phyloP scores from a whole-genome alignment of 2,888 invertebrate genomes.

The Ethmia dodecea region DNA sequence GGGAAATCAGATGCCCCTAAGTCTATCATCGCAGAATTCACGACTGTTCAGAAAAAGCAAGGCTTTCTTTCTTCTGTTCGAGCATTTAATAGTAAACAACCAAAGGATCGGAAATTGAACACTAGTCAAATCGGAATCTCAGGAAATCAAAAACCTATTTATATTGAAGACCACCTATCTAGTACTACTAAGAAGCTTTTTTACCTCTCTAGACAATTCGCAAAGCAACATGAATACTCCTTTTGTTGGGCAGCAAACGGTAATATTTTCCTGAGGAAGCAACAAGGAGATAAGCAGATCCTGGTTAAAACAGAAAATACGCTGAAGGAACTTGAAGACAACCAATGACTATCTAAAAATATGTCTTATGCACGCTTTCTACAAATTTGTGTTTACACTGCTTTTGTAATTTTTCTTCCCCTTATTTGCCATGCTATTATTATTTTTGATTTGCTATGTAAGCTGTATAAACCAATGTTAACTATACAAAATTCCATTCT shows the following conservation, averaged over 20 bases:
- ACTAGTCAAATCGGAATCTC: not conserved
- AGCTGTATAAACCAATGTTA: not conserved
- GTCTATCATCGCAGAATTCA: too few species aligned
- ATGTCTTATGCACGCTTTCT: not conserved
- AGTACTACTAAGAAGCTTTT: constrained; percentile 5
- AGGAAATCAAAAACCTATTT: constrained; percentile 5
- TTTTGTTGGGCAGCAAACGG: constrained; percentile 10
- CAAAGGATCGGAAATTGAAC: too few species aligned
- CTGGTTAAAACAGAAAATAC: not conserved
- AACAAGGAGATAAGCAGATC: not conserved
- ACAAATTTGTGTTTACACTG: not conserved
- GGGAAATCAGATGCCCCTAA: too few species aligned
- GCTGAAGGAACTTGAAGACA: not conserved
- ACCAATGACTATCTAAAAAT: not conserved
- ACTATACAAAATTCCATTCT: not conserved
- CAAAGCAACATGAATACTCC: constrained; percentile 4
- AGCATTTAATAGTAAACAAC: too few species aligned
- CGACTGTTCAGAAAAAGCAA: too few species aligned
- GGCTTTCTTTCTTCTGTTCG: too few species aligned
- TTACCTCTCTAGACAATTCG: constrained; percentile 3
- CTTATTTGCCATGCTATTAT: not conserved
- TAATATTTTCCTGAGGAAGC: constrained; percentile 4
- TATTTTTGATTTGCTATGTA: not conserved
- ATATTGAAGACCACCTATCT: constrained; percentile 8
- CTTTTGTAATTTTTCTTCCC: not conserved